Evolutionary conservation across 2,888 invertebrate genomes (phyloP).

Genomic region (Pherbina coryleti): DNA sequence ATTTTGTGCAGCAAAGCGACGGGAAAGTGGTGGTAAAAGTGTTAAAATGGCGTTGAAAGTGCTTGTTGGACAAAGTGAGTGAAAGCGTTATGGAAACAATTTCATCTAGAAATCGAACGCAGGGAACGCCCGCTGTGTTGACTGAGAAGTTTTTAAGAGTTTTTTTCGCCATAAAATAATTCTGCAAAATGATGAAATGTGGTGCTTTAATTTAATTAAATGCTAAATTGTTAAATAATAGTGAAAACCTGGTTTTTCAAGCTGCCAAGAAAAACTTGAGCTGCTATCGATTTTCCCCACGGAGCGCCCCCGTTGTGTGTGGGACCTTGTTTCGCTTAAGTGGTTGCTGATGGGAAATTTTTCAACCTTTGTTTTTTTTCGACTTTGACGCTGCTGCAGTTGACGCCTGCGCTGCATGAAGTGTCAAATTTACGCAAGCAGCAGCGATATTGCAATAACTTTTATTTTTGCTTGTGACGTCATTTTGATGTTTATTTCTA

Average conservation of each 20-base stretch:
- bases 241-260: neutral
- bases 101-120: neutral
- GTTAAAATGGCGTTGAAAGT: slow-evolving; percentile 85
- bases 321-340: slow-evolving; percentile 14
- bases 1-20: neutral
- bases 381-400: neutral
- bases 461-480: neutral
- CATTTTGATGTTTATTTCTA: slow-evolving; percentile 8
- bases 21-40: slow-evolving; percentile 13
- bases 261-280: neutral
- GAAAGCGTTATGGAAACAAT: neutral
- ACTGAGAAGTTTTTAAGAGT: neutral
- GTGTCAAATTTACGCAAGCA: slow-evolving; percentile 9
- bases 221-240: neutral
- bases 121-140: slow-evolving; percentile 9
- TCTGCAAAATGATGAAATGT: neutral
- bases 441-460: neutral
- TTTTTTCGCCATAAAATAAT: neutral
- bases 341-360: neutral
- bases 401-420: neutral
- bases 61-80: slow-evolving; percentile 90
- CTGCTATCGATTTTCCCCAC: slow-evolving; percentile 23
- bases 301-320: neutral
- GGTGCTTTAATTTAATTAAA: neutral
- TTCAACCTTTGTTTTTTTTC: neutral